Conservation (phyloP, 2,797 vertebrate species). For the Sebastes variabilis region DNA sequence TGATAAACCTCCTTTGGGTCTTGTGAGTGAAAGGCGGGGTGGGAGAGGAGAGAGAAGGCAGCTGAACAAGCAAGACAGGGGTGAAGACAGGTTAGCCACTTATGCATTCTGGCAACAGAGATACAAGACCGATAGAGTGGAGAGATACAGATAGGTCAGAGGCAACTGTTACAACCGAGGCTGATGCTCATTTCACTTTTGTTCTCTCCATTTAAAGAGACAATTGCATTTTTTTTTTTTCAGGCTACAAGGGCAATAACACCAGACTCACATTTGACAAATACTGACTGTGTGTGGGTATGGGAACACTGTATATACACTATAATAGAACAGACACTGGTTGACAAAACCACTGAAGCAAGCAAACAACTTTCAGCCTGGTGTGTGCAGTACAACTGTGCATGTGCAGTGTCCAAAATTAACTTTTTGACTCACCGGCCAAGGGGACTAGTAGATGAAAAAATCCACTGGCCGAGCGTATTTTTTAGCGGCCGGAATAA, state of each 20-base stretch:
- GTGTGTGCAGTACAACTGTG: neutral
- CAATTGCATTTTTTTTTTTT: constrained; percentile 6
- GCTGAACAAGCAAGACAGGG: constrained; percentile 55
- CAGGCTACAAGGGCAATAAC: neutral
- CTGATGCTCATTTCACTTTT: constrained; percentile 51
- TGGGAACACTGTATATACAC: neutral
- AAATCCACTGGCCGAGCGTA: fast-evolving
- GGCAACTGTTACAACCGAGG: constrained; percentile 30
- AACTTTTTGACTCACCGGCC: neutral
- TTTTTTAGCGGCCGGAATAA: too few species aligned
- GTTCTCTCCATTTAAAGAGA: constrained; percentile 25
- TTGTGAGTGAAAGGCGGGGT: constrained; percentile 47
- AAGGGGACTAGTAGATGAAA: neutral
- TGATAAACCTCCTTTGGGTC: constrained; percentile 58
- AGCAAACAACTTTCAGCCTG: neutral
- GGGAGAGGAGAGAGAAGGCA: constrained; percentile 20
- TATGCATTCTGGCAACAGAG: constrained; percentile 62
- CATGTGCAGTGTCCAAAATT: neutral
- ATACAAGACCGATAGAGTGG: constrained; percentile 62
- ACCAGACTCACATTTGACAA: constrained; percentile 5
- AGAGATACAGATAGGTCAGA: constrained; percentile 48
- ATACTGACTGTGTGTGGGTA: neutral
- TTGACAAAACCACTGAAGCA: neutral
- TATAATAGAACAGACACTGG: neutral
- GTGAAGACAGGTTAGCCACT: constrained; percentile 61